A percentile compares a stretch with the other conserved stretches of the same genome.
Conservation (phyloP, 2,797 vertebrate genomes). For the Austrolebias charrua region DNA sequence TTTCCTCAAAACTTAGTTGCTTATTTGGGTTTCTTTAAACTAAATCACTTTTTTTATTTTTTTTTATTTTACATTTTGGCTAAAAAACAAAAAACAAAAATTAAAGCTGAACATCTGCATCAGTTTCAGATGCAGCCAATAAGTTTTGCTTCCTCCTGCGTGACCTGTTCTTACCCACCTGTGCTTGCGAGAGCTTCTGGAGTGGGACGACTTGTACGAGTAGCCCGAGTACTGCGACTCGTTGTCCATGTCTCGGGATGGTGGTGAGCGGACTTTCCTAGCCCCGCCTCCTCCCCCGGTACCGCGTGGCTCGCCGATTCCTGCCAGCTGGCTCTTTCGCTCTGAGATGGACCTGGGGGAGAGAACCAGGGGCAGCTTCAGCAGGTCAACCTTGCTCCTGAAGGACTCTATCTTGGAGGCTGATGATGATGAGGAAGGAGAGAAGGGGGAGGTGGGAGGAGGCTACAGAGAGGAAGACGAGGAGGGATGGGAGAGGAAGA, state of each 20-base stretch:
- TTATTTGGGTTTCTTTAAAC: neutral
- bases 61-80: neutral
- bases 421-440: constrained; percentile 48
- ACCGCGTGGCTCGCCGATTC: constrained; percentile 63
- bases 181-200: constrained; percentile 90
- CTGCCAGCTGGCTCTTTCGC: constrained; percentile 87
- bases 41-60: too few relatives aligned
- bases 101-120: neutral
- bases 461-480: constrained; percentile 21
- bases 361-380: constrained; percentile 91
- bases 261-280: constrained; percentile 68
- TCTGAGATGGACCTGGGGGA: constrained; percentile 82
- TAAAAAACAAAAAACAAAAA: too few relatives aligned
- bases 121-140: too few relatives aligned
- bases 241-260: constrained; percentile 90
- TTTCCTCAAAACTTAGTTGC: neutral
- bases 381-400: constrained; percentile 94
- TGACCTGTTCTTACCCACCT: constrained; percentile 70
- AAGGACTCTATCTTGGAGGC: constrained; percentile 98
- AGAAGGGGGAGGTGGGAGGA: constrained; percentile 53
- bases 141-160: neutral
- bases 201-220: constrained; percentile 92
- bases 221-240: constrained; percentile 94
- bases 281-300: constrained; percentile 72
- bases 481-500: constrained; percentile 50